Base-by-base conservation (phyloP, 2,113 vertebrate species). In the Talpa occidentalis region DNA sequence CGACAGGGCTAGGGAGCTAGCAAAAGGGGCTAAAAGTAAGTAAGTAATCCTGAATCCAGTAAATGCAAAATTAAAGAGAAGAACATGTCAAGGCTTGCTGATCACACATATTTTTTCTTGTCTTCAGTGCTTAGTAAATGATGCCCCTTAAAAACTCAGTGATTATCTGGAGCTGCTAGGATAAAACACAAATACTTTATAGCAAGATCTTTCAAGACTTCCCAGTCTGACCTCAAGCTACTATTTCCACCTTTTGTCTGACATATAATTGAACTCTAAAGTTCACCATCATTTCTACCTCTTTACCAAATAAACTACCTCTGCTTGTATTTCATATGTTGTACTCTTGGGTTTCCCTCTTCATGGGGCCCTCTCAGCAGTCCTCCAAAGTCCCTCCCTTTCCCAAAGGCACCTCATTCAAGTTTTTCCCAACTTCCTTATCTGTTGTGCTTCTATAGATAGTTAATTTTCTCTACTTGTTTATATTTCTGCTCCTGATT, bases 331-430 rank as follows among this genome's bases (percentile, higher is more conserved):
- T 6, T 47, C 35, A 81, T 2, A 12, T 2, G 9, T 21, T 21
- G 26, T 24, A 35, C 22, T 90, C 11, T 2, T 10, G 16, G 14
- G 69, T 60, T 59, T 80, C 32, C 42, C n/a, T 73, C 44, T 26
- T 24, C 32, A 14, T 0, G 2, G 10, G 44, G 4, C 19, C 17
- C 42, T 28, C 0, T 2, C 32, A 47, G 17, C 26, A 10, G 17
- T 15, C 9, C 56, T 52, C 14, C 62, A 4, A 54, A 77, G 37
- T 1, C 26, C 5, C 32, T 10, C 35, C 54, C 67, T 73, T 40
- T 35, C 17, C 8, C 54, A 30, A 85, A 35, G 24, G 19, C 5
- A 26, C 4, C 17, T 88, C 44, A 21, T 30, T 42, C 6, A 26
- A 40, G 56, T 30, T 22, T n/a, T 16, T 10, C 9, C 21, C 2